These are phyloP conservation scores for Potamarius usumacintae DNA, from an alignment of 2,113 vertebrate species.

Conservation along the genomic window DNA sequence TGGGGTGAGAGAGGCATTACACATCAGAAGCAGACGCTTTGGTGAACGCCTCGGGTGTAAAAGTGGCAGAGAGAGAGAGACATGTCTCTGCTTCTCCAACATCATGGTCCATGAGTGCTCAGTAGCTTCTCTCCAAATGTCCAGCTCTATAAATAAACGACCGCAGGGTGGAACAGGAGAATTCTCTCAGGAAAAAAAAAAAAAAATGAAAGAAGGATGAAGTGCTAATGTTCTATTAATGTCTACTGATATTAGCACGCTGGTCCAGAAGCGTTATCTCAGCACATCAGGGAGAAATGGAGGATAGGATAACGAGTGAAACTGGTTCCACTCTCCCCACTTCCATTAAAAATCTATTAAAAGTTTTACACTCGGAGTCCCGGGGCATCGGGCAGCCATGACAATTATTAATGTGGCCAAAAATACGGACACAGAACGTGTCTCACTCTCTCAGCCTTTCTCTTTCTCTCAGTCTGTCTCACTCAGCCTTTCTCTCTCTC, in stretches of 20 bases:
- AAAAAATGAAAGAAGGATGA: background rate
- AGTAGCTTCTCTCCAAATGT: no score
- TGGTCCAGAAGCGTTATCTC: background rate
- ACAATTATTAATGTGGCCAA: constrained; percentile 12
- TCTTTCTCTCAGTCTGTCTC: background rate
- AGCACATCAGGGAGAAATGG: background rate
- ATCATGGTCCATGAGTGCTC: no score
- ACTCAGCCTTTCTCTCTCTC: background rate
- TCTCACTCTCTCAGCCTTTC: background rate
- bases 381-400: background rate
- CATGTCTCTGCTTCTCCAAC: background rate
- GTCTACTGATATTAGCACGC: background rate
- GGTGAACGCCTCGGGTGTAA: background rate
- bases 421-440: background rate
- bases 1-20: background rate
- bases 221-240: constrained; percentile 14
- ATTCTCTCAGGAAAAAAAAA: background rate
- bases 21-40: background rate
- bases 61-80: background rate
- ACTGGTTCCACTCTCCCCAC: background rate
- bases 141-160: background rate
- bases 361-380: background rate
- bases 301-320: background rate
- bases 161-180: background rate
- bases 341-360: constrained; percentile 16